Base-by-base conservation (phyloP, 2,888 invertebrate genomes). In the Alloplasta piceator region DNA sequence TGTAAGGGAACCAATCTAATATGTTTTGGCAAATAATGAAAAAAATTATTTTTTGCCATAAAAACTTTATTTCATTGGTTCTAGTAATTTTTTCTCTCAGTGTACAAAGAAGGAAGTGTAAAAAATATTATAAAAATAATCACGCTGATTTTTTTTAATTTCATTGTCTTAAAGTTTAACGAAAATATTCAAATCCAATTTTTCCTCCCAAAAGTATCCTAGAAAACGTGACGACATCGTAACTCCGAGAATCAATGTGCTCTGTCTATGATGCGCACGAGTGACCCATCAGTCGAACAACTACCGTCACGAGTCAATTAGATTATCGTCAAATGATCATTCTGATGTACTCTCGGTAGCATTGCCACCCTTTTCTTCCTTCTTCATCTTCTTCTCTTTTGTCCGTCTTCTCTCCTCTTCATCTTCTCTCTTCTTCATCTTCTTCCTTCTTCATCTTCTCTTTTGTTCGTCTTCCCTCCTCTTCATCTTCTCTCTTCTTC, bases 311-410 rank as follows among this genome's bases (percentile, higher is more conserved):
- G 55, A 80, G 58, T 73, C 72, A 64, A 76, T 76, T 76, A 41
- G 72, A 76, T 76, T 73, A 80, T 77, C 72, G 61, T 68, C 56
- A 16, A 48, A 39, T 12, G 71, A 64, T 68, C 16, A 58, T 72
- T 55, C 56, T 38, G 67, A 76, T 61, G 39, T 12, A 41, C 9
- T 43, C 64, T 58, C 52, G 9, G 14, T 9, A 43, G 14, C 68
- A 52, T 41, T 12, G 36, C 73, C 73, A 68, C 61, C 55, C 63
- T 74, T 71, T 64, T 50, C 77, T 83, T 85, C 82, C 82, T 84
- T 76, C 63, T 39, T 74, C 72, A 26, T 36, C 61, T 12, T 58
- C 56, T 75, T 56, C 52, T 70, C 48, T 26, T 46, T 41, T 38
- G 16, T 63, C 43, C 56, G 39, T 74, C 36, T 72, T 70, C 66